Evolutionary conservation across 2,888 invertebrate genomes (phyloP), one percentile per base, ranked within the genome.

Genomic region (Trichopria drosophilae): DNA sequence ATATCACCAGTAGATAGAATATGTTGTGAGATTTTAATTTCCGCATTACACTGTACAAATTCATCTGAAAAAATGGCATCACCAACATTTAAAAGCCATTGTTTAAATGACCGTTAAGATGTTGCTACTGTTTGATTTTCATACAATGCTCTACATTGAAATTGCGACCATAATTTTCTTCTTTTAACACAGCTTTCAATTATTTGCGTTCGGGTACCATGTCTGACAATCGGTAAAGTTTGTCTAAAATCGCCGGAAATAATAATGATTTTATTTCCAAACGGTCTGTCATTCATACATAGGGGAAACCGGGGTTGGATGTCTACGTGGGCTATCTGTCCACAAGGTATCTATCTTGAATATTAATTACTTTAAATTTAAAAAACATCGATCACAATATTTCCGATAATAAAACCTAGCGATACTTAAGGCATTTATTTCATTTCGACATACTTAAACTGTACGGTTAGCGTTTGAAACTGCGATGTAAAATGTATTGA

Each of bases 151-250:
- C 52, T 26, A 13, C 41, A 18, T 28, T 26, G 24, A 24, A 55
- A 51, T 10, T 19, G 13, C 7, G 10, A 13, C 51, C 55, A 56
- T 32, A 60, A 44, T 13, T 31, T 16, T 19, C 41, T 43, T 9
- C 29, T 37, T 19, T 50, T 24, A 9, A 24, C 10, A 24, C 24
- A 24, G 10, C 10, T 24, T 24, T 24, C 6, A 10, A 24, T 24
- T 7, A 24, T 24, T 24, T 24, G 24, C 10, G 6, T 24, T 24
- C 24, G 6, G 10, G 6, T 24, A 24, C 24, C 24, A 10, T 24
- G 10, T 7, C 24, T 6, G 6, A 24, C 24, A 24, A 24, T 24
- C 10, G 24, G 24, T 24, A 24, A 10, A 24, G 10, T 24, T 24
- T 24, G 24, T 7, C 24, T 6, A 24, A 24, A 24, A 24, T 24